Conservation (phyloP, 2,797 vertebrate genomes). For the Enteromius viviparus region DNA sequence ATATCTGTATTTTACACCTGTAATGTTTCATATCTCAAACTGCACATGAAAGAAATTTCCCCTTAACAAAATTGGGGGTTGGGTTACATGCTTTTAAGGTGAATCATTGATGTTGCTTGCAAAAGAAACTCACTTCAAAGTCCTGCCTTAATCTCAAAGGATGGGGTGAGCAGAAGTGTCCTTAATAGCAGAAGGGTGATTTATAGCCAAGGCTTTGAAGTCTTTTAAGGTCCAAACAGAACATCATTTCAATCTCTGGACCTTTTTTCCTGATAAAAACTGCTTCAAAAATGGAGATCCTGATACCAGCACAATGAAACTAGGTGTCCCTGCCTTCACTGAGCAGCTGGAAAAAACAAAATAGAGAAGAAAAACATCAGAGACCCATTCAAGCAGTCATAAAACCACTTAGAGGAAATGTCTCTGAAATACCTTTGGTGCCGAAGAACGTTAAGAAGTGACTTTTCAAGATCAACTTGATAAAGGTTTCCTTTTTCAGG, state of each 20-base stretch:
- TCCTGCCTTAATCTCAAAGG: background rate
- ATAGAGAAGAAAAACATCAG: slow-evolving; percentile 3
- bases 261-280: slow-evolving; percentile 83
- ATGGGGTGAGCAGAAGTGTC: slow-evolving; percentile 4
- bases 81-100: background rate
- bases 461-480: slow-evolving; percentile 72
- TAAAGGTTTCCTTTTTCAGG: slow-evolving; percentile 78
- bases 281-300: slow-evolving; percentile 79
- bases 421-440: slow-evolving; percentile 79
- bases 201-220: background rate
- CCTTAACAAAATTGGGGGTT: background rate
- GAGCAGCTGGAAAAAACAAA: slow-evolving; percentile 79
- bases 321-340: slow-evolving; percentile 86
- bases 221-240: slow-evolving; percentile 22
- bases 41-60: background rate
- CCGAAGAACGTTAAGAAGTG: slow-evolving; percentile 83
- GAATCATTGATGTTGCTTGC: background rate
- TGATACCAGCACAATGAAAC: slow-evolving; percentile 83
- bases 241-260: slow-evolving; percentile 69
- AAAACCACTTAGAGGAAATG: background rate
- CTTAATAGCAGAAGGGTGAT: slow-evolving; percentile 8
- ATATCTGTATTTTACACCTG: background rate
- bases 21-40: background rate
- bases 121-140: slow-evolving; percentile 8
- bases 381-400: background rate